phyloP scores from a whole-genome alignment of 1,140 invertebrate species.

The Ruditapes philippinarum region DNA sequence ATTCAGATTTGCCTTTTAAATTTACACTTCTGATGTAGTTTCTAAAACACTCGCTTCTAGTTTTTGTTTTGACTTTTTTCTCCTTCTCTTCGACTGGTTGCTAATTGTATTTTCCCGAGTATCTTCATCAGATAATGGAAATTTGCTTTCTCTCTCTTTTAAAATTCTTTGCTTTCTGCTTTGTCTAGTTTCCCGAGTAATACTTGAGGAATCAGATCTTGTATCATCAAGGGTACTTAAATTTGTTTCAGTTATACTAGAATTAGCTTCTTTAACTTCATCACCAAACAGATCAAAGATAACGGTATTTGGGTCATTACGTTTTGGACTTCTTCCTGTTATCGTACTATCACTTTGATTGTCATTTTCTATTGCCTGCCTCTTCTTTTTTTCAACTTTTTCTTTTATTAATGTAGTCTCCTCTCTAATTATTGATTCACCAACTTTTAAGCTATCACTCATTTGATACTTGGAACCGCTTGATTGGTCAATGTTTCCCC shows the following conservation, averaged over 20 bases:
- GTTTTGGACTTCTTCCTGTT: not conserved
- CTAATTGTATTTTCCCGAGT: not conserved
- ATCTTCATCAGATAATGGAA: constrained; percentile 55
- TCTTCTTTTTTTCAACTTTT: constrained; percentile 29
- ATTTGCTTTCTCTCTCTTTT: constrained; percentile 25
- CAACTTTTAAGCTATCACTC: too few relatives aligned
- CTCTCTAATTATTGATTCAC: not conserved
- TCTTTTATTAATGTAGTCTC: constrained; percentile 22
- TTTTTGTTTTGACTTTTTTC: constrained; percentile 30
- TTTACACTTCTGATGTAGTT: not conserved
- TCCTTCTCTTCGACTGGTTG: not conserved
- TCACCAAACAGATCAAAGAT: not conserved
- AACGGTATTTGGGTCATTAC: not conserved
- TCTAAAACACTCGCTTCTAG: not conserved
- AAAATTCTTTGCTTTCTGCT: constrained; percentile 23
- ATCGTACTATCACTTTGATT: not conserved
- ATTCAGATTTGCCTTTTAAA: too few relatives aligned
- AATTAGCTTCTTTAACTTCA: not conserved
- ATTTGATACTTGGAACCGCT: not conserved
- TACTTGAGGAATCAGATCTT: constrained; percentile 39
- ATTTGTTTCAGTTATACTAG: not conserved
- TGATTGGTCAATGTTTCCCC: not conserved
- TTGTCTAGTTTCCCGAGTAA: not conserved
- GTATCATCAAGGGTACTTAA: not conserved
- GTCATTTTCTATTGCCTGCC: not conserved